Percentiles rank a stretch among this genome's conserved stretches.
These are phyloP conservation scores for Xiphophorus couchianus DNA, from an alignment of 2,113 vertebrate species.

Conservation along the genomic window DNA sequence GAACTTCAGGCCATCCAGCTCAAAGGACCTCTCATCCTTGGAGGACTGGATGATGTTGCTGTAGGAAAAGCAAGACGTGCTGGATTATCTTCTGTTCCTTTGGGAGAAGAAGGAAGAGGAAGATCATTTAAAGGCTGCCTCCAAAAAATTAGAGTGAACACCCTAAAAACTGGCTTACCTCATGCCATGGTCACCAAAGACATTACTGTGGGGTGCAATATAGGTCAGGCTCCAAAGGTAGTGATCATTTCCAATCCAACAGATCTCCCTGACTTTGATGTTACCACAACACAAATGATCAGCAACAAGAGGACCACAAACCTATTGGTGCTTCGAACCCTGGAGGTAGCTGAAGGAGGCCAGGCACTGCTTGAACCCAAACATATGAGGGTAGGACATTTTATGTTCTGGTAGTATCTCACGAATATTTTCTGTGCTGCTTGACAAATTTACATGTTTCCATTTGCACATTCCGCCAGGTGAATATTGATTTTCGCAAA, in stretches of 20 bases:
- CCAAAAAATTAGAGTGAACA: conserved; percentile 79
- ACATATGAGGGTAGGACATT: conserved; percentile 78
- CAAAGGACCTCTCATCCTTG: conserved; percentile 81
- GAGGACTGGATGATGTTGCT: conserved; percentile 78
- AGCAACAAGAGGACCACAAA: conserved; percentile 37
- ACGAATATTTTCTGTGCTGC: not conserved
- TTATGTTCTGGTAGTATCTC: not conserved
- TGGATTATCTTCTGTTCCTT: conserved; percentile 68
- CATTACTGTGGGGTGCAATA: conserved; percentile 84
- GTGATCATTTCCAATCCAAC: conserved; percentile 10
- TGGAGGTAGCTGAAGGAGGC: conserved; percentile 85
- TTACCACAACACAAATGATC: conserved; percentile 18
- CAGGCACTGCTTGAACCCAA: conserved; percentile 81
- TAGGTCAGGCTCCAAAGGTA: conserved; percentile 16
- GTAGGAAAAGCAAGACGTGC: conserved; percentile 67
- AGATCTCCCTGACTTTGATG: conserved; percentile 5
- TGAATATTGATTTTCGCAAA: conserved; percentile 82
- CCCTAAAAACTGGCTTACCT: conserved; percentile 80
- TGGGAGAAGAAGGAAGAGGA: conserved; percentile 59
- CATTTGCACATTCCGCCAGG: conserved; percentile 35
- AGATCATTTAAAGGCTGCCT: conserved; percentile 90
- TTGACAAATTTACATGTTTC: not conserved
- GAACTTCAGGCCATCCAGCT: conserved; percentile 71
- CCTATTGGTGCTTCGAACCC: conserved; percentile 79
- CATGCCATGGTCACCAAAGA: conserved; percentile 85